phyloP scores from a whole-genome alignment of 1,140 invertebrate species.

The Atopsyche davidsoni region DNA sequence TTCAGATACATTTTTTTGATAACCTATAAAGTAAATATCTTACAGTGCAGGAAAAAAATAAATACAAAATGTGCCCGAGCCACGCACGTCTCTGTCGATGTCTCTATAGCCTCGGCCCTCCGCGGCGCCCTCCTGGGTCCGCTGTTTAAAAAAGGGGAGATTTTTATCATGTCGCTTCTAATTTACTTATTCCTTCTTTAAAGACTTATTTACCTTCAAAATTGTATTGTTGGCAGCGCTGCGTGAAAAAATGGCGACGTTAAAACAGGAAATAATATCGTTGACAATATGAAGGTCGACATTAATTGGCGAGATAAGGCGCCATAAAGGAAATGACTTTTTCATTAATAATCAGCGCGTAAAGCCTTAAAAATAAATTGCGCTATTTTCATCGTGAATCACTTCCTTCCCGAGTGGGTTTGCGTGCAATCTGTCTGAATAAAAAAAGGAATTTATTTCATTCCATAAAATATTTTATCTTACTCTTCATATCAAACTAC shows the following conservation, averaged over 20 bases:
- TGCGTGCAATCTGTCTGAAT: too few relatives aligned
- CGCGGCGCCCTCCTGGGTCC: constrained; percentile 7
- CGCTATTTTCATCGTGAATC: too few relatives aligned
- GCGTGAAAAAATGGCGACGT: constrained; percentile 16
- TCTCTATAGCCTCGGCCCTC: constrained; percentile 18
- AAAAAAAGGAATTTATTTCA: too few relatives aligned
- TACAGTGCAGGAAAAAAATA: not conserved
- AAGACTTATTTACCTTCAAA: constrained; percentile 58
- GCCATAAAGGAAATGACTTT: constrained; percentile 26
- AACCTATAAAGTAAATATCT: not conserved
- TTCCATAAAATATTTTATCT: too few relatives aligned
- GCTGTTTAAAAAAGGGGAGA: constrained; percentile 45
- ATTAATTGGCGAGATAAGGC: constrained; percentile 30
- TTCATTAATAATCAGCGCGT: constrained; percentile 23
- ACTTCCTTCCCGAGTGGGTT: too few relatives aligned
- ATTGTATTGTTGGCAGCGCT: constrained; percentile 41
- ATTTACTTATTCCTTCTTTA: constrained; percentile 62
- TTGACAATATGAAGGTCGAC: constrained; percentile 29
- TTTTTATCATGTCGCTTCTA: constrained; percentile 60
- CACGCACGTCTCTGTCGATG: constrained; percentile 28
- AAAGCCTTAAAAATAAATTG: too few relatives aligned
- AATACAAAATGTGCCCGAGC: constrained; percentile 25
- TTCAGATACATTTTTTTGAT: not conserved
- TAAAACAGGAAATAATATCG: constrained; percentile 24
- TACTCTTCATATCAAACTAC: too few relatives aligned